Conservation (phyloP, 1,140 invertebrate genomes). For the Arctopsyche grandis region DNA sequence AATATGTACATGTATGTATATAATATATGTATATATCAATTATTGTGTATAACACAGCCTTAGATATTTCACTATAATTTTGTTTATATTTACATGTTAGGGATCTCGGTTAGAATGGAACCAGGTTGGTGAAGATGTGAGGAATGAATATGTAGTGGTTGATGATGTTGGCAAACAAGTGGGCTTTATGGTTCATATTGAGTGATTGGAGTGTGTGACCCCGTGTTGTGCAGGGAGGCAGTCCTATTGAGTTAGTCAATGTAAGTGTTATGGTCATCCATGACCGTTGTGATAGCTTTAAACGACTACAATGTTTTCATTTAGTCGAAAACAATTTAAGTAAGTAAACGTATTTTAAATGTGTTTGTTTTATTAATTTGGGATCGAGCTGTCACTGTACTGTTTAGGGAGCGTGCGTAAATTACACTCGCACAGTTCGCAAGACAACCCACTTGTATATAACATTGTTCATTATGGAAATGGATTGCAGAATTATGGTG, state of each 20-base stretch:
- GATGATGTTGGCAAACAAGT: conserved; percentile 15
- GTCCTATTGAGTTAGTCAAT: conserved; percentile 45
- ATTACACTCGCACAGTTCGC: conserved; percentile 30
- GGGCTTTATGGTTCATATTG: conserved; percentile 27
- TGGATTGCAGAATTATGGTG: conserved; percentile 45
- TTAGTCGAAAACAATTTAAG: conserved; percentile 52
- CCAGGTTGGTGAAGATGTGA: conserved; percentile 34
- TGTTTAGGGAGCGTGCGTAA: conserved; percentile 21
- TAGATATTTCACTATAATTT: conserved; percentile 49
- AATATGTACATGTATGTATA: conserved; percentile 39
- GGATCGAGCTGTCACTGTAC: conserved; percentile 44
- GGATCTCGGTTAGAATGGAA: conserved; percentile 34
- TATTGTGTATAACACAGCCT: conserved; percentile 53
- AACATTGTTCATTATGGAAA: conserved; percentile 40
- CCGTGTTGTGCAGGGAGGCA: conserved; percentile 28
- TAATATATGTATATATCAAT: conserved; percentile 42
- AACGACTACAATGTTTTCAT: conserved; percentile 48
- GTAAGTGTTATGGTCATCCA: conserved; percentile 46
- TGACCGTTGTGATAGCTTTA: conserved; percentile 55
- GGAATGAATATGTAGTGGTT: conserved; percentile 34
- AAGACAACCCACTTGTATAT: conserved; percentile 38
- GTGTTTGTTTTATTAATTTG: conserved; percentile 45
- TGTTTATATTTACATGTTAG: conserved; percentile 51
- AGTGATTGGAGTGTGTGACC: conserved; percentile 30
- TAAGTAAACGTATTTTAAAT: conserved; percentile 51